Base-by-base conservation (phyloP, 2,797 vertebrate genomes). In the Rhinella marina region DNA sequence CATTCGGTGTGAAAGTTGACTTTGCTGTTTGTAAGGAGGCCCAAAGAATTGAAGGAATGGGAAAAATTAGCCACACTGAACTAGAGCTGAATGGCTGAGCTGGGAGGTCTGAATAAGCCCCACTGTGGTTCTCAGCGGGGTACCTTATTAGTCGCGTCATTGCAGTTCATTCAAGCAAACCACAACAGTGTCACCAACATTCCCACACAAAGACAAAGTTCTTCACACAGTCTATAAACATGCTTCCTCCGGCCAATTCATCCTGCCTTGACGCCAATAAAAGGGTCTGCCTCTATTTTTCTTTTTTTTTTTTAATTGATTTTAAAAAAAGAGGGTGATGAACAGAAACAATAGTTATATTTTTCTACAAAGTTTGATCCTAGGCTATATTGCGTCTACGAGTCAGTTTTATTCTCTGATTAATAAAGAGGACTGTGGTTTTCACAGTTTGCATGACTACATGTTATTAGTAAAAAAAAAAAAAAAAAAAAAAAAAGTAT, bases 221-320 rank as follows among this genome's bases (percentile, higher is more conserved):
- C 96, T 96, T 96, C 96, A 96, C 95, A 96, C 96, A 97, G 96
- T 97, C 96, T 97, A 97, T 97, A 96, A 97, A 97, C 96, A 96
- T 95, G 96, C 96, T 95, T 95, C 92, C 88, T 93, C 93, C 21
- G 91, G 94, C 93, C 95, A 95, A 97, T 97, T 96, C 96, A 97
- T 95, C 93, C 94, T 91, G 86, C 91, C 87, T 91, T 95, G 95
- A 96, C 95, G 95, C 92, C 41, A 84, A 93, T 95, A 92, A 97
- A 95, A 95, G 92, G 91, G 88, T 19, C n/a, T 41, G 19, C 32
- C 2, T 59, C 61, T 9, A 7, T 19, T 61, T 85, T 90, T 90
- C 87, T 90, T 90, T 91, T 90, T 64, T 90, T 90, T 91, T 90
- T 64, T 85, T 90, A 81, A 91, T 81, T 16, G 87, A 91, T 85